Percentiles rank a stretch among this genome's conserved stretches.
These are phyloP conservation scores for Chrysolina oricalcia DNA, from an alignment of 2,888 invertebrate genomes.

Conservation along the genomic window DNA sequence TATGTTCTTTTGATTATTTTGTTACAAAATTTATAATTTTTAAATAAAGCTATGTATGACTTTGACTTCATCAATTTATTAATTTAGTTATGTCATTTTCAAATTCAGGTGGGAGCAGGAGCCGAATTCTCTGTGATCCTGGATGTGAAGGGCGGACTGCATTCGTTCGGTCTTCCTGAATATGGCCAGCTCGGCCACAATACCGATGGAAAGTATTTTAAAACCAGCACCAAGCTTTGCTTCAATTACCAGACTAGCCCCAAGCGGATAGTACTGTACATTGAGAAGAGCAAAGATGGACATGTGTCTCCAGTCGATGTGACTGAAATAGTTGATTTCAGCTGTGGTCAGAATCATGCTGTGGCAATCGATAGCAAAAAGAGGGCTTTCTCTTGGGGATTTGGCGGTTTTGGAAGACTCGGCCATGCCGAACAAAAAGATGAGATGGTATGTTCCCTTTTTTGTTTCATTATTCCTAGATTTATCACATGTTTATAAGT, in stretches of 20 bases:
- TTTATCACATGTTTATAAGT: background rate
- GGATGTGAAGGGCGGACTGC: slow-evolving; percentile 90
- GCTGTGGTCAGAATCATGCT: slow-evolving; percentile 93
- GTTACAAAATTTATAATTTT: too few relatives aligned
- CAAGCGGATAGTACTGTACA: slow-evolving; percentile 87
- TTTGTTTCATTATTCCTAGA: background rate
- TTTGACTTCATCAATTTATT: too few relatives aligned
- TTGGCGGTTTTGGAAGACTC: slow-evolving; percentile 94
- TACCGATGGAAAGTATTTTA: slow-evolving; percentile 95
- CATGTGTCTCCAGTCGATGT: slow-evolving; percentile 88
- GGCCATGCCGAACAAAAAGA: slow-evolving; percentile 96
- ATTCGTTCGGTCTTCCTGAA: slow-evolving; percentile 94
- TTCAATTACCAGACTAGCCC: slow-evolving; percentile 90
- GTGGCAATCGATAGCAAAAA: slow-evolving; percentile 92
- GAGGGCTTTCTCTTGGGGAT: slow-evolving; percentile 95
- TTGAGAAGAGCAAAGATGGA: slow-evolving; percentile 91
- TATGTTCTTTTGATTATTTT: too few relatives aligned
- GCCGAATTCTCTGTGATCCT: slow-evolving; percentile 94
- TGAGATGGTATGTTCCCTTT: slow-evolving; percentile 79
- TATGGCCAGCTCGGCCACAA: slow-evolving; percentile 96
- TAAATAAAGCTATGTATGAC: too few relatives aligned
- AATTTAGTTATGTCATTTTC: too few relatives aligned
- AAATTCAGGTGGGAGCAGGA: slow-evolving; percentile 80
- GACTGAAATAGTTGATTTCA: slow-evolving; percentile 91
- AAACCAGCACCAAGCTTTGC: slow-evolving; percentile 89